Evolutionary conservation across 2,888 invertebrate genomes (phyloP), one percentile per base, ranked within the genome.

Genomic region (Diplolepis rosae): DNA sequence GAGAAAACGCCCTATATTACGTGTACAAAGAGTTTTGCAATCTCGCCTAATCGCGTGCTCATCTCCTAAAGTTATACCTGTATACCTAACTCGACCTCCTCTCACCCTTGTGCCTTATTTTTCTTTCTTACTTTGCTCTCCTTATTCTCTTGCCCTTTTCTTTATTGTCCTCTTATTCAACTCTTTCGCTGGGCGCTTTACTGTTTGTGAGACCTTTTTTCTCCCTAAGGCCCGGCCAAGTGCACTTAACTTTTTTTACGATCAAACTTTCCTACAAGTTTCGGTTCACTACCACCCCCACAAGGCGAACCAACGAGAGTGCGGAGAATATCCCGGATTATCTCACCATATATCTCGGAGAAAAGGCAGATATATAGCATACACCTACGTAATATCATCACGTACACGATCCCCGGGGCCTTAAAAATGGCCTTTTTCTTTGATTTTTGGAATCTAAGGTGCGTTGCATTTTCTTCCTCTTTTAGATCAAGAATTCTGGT

Each of bases 201-300:
- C 72, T 71, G 74, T 77, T 75, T 75, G 72, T 32, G 71, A 74
- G 72, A 77, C 75, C 75, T 75, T 75, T 72, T 73, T 73, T 76
- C 72, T 74, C 65, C 69, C 15, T 42, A 70, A 74, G 73, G 74
- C 74, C 74, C 74, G 78, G 71, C 74, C 77, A 79, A 80, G 78
- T 79, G 77, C 78, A 79, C 80, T 80, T 79, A 77, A 77, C 77
- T 77, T 77, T 83, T 83, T 84, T 85, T 85, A 85, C 84, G 84
- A 83, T 76, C 80, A 69, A 84, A 85, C 81, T 85, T 85, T 81
- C 82, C 77, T 80, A 80, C 77, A 78, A 81, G 75, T 80, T 79
- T 79, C 77, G 79, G 78, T 76, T 78, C 73, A 69, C 72, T 73
- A 77, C 74, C 73, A 71, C 56, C 77, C 75, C 73, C 73, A 73